Evolutionary conservation across 2,888 invertebrate genomes (phyloP).

Genomic region (Metallyticus violacea): DNA sequence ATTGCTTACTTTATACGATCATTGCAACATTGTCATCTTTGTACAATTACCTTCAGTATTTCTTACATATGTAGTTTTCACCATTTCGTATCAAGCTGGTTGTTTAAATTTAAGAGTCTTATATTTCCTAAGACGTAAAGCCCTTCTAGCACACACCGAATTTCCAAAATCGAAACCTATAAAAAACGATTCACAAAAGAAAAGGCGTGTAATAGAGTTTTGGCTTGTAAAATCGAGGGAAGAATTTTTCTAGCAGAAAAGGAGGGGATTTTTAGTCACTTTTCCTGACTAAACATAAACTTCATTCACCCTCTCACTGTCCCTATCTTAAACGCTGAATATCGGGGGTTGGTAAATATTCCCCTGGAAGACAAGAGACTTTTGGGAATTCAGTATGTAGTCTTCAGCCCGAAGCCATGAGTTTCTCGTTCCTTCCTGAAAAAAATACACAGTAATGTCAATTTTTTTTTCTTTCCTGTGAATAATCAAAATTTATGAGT

Average conservation of each 20-base stretch:
- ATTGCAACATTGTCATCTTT: no score
- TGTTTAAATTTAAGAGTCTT: no score
- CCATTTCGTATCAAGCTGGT: no score
- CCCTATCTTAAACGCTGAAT: neutral
- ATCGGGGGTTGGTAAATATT: neutral
- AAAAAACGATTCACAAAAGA: neutral
- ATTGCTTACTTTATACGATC: no score
- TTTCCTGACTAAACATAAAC: neutral
- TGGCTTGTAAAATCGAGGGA: neutral
- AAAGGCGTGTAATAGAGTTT: neutral
- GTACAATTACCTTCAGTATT: no score
- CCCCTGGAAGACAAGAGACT: neutral
- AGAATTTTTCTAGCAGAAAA: neutral
- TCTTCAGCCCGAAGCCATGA: no score
- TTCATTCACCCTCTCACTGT: neutral
- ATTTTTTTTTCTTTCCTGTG: conserved; percentile 32
- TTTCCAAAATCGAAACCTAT: neutral
- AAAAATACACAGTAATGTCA: conserved; percentile 23
- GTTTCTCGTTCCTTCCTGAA: neutral
- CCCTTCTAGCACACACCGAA: neutral
- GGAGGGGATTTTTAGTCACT: neutral
- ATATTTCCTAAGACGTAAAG: neutral
- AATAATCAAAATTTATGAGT: conserved; percentile 34
- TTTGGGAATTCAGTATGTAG: neutral
- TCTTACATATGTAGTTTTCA: no score